Percentiles rank a stretch among this genome's conserved stretches.
phyloP scores from a whole-genome alignment of 2,797 vertebrate genomes.

The Eidolon dupreanum region DNA sequence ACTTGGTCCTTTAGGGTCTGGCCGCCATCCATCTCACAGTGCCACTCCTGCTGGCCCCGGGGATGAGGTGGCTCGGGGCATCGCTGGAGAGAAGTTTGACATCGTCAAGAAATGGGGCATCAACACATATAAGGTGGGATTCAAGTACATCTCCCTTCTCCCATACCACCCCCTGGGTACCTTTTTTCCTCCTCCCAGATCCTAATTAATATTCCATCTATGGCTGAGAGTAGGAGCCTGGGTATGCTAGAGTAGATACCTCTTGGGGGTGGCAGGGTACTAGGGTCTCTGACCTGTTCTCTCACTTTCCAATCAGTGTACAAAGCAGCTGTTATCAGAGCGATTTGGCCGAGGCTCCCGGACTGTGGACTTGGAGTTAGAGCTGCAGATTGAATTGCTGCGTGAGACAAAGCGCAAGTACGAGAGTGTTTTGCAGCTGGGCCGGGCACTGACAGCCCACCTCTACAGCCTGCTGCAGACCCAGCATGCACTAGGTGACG shows the following conservation, averaged over 20 bases:
- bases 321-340: slow-evolving; percentile 97
- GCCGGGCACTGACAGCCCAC: slow-evolving; percentile 92
- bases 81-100: slow-evolving; percentile 97
- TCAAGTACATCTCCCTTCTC: slow-evolving; percentile 6
- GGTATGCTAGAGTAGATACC: slow-evolving; percentile 36
- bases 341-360: slow-evolving; percentile 95
- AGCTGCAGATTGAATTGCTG: slow-evolving; percentile 96
- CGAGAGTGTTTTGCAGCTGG: slow-evolving; percentile 93
- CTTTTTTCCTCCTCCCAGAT: slow-evolving; percentile 12
- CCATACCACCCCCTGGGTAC: background rate
- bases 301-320: slow-evolving; percentile 88
- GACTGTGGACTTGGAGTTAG: slow-evolving; percentile 96
- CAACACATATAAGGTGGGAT: slow-evolving; percentile 96
- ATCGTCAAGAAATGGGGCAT: slow-evolving; percentile 98
- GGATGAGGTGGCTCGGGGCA: slow-evolving; percentile 93
- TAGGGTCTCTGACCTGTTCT: slow-evolving; percentile 62
- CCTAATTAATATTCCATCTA: background rate
- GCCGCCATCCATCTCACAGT: slow-evolving; percentile 88
- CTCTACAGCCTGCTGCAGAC: slow-evolving; percentile 97
- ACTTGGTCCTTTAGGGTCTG: slow-evolving; percentile 87
- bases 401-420: slow-evolving; percentile 97
- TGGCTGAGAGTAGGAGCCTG: background rate
- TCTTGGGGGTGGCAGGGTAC: background rate
- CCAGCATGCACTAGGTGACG: slow-evolving; percentile 95
- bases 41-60: slow-evolving; percentile 82